Base-by-base conservation (phyloP, 2,113 vertebrate species). In the Cromileptes altivelis region DNA sequence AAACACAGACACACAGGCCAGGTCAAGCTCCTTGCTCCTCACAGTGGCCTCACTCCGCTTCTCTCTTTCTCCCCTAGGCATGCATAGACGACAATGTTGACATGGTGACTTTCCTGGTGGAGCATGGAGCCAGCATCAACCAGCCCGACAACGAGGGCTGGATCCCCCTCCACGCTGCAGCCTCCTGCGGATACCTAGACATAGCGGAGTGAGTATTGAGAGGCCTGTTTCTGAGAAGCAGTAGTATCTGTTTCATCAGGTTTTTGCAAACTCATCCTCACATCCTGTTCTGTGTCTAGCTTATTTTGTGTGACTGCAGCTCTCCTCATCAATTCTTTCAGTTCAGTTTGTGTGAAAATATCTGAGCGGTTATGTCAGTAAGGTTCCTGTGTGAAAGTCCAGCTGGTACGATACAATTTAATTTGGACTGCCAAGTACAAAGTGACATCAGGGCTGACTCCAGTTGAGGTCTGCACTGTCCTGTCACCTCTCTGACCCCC, bases 141-240 rank as follows among this genome's bases (percentile, higher is more conserved):
- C 98, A 99, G 96, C 98, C 98, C 56, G 98, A 99, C 95, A 99
- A 99, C 63, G 98, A 99, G 96, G 98, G 98, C 95, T 99, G 98
- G 98, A 99, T 99, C 94, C 98, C 98, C 88, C 96, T 99, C 69
- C 98, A 99, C 74, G 98, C 98, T 50, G 98, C 98, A 83, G 96
- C 98, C 89, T 99, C 98, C 93, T 99, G 98, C 92, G 98, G 98
- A 93, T 99, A 99, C 95, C 93, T 99, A 61, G 98, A 99, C 94
- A 99, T 99, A 94, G 98, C 98, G 88, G 97, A 99, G 98, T 99
- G 95, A 98, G 98, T 96, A 27, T 13, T 3, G 12, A 70, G 3
- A 47, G 30, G n/a, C 19, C 11, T 2, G 13, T 61, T 77, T 72
- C 42, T 21, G 23, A 53, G 70, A 75, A 25, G 47, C 64, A 14